Evolutionary conservation across 2,888 invertebrate genomes (phyloP).

Genomic region (Drosophila leonis): DNA sequence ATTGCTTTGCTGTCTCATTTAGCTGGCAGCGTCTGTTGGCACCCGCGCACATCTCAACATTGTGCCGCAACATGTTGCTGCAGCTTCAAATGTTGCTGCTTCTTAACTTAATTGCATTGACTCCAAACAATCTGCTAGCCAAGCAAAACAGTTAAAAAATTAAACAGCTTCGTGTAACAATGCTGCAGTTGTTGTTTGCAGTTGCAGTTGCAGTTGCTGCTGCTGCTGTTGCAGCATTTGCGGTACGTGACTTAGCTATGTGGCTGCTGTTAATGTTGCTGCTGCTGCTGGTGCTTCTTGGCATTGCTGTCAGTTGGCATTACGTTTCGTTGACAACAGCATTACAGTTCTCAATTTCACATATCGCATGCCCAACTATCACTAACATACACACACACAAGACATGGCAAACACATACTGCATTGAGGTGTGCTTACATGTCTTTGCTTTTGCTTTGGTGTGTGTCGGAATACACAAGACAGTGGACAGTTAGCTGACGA

Average conservation of each 20-base stretch:
- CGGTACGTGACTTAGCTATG: constrained; percentile 45
- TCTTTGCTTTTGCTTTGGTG: constrained; percentile 14
- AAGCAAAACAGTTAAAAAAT: constrained; percentile 27
- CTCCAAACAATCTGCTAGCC: constrained; percentile 16
- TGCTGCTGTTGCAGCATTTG: constrained; percentile 26
- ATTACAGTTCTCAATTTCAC: constrained; percentile 80
- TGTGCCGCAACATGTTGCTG: constrained; percentile 51
- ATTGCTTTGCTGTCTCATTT: constrained; percentile 61
- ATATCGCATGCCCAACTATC: constrained; percentile 74
- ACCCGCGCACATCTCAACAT: constrained; percentile 39
- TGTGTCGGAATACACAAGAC: not conserved
- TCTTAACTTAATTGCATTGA: constrained; percentile 21
- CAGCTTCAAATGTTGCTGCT: constrained; percentile 17
- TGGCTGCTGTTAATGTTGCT: constrained; percentile 14
- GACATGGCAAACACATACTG: constrained; percentile 17
- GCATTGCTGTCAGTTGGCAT: constrained; percentile 57
- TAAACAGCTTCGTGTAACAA: constrained; percentile 12
- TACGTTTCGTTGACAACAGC: constrained; percentile 77
- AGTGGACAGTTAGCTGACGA: not conserved
- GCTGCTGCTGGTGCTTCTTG: constrained; percentile 14
- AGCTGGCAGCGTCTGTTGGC: constrained; percentile 48
- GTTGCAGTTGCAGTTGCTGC: constrained; percentile 1
- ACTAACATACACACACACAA: constrained; percentile 31
- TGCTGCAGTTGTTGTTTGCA: constrained; percentile 6
- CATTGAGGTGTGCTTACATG: constrained; percentile 36